Evolutionary conservation across 2,888 invertebrate species (phyloP).

Genomic region (Cosmia pyralina): DNA sequence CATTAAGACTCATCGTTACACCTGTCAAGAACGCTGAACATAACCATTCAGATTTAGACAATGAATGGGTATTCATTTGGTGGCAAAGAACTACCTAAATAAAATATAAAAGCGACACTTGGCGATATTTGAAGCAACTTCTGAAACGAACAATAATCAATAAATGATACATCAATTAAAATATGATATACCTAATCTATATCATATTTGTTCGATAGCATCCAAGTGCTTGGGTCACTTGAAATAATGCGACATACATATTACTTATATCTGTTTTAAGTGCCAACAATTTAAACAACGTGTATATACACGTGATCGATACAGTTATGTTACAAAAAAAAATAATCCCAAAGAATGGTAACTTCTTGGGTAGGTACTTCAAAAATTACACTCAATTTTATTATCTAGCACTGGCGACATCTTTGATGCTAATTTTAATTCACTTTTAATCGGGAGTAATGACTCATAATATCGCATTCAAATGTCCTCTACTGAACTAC

Average conservation of each 20-base stretch:
- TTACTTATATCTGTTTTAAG: slow-evolving; percentile 43
- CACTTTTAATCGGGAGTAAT: slow-evolving; percentile 17
- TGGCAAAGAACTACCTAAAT: neutral
- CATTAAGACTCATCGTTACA: neutral
- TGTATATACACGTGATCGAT: slow-evolving; percentile 28
- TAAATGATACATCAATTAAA: slow-evolving; percentile 15
- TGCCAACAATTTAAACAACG: slow-evolving; percentile 42
- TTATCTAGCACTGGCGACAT: slow-evolving; percentile 10
- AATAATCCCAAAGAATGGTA: too few relatives aligned
- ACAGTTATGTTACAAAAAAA: neutral
- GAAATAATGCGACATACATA: slow-evolving; percentile 30
- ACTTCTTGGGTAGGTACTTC: too few relatives aligned
- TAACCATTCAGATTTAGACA: slow-evolving; percentile 8
- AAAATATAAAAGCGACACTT: slow-evolving; percentile 4
- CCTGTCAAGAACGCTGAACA: slow-evolving; percentile 32
- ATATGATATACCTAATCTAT: slow-evolving; percentile 25
- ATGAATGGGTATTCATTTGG: neutral
- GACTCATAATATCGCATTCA: slow-evolving; percentile 12
- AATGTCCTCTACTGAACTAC: slow-evolving; percentile 1
- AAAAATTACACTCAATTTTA: slow-evolving; percentile 19
- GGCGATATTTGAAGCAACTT: neutral
- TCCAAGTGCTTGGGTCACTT: slow-evolving; percentile 28
- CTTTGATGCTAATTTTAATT: slow-evolving; percentile 29
- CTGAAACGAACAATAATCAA: slow-evolving; percentile 4
- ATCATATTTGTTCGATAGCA: slow-evolving; percentile 31